A percentile compares a stretch with the other conserved stretches of the same genome.
Conservation (phyloP, 1,140 invertebrate species). For the Chionoecetes opilio region DNA sequence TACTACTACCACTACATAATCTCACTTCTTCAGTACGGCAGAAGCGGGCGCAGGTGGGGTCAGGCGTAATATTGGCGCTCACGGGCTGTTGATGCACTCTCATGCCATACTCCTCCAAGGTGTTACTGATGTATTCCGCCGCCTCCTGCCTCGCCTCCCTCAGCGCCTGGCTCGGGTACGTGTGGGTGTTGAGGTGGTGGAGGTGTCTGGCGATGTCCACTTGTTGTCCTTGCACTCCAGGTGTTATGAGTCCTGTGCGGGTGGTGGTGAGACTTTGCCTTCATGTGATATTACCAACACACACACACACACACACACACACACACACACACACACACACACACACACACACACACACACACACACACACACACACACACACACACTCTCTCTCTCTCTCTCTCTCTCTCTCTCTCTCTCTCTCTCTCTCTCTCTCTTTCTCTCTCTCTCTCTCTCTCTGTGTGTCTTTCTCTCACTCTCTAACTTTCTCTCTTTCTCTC, state of each 20-base stretch:
- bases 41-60: not conserved
- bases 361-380: no score
- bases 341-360: no score
- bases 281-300: no score
- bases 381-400: conserved; percentile 33
- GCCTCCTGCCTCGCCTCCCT: not conserved
- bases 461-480: not conserved
- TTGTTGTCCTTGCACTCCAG: not conserved
- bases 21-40: not conserved
- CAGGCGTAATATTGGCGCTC: not conserved
- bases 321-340: no score
- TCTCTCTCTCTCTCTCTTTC: conserved; percentile 40
- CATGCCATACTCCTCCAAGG: not conserved
- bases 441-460: conserved; percentile 35
- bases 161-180: not conserved
- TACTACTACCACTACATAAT: not conserved
- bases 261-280: not conserved
- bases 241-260: not conserved
- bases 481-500: not conserved
- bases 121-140: not conserved
- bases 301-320: no score
- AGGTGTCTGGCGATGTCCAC: conserved; percentile 1
- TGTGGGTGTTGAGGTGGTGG: not conserved
- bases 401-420: conserved; percentile 36
- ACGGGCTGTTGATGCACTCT: not conserved